Conservation (phyloP, 2,797 vertebrate genomes). For the Etheostoma perlongum region DNA sequence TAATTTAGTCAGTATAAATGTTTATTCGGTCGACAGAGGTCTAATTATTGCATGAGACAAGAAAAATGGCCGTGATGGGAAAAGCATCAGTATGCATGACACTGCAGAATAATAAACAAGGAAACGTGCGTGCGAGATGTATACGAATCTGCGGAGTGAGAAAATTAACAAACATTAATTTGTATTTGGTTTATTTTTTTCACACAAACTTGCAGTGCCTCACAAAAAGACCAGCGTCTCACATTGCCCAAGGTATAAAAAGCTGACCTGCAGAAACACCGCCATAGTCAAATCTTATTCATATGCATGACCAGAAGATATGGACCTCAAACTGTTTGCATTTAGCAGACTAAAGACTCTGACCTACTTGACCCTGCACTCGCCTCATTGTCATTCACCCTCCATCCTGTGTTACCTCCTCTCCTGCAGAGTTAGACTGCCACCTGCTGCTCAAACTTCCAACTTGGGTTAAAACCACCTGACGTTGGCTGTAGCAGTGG, state of each 20-base stretch:
- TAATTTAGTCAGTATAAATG: constrained; percentile 45
- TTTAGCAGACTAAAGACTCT: constrained; percentile 29
- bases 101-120: constrained; percentile 6
- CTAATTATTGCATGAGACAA: constrained; percentile 59
- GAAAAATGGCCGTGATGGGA: constrained; percentile 37
- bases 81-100: constrained; percentile 36
- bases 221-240: background rate
- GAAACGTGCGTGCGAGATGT: background rate
- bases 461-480: background rate
- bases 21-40: constrained; percentile 54
- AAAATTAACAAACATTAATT: constrained; percentile 7
- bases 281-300: background rate
- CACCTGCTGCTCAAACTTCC: constrained; percentile 56
- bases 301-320: constrained; percentile 18
- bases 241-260: constrained; percentile 2
- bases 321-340: constrained; percentile 33
- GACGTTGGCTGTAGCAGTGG: constrained; percentile 16
- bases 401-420: background rate
- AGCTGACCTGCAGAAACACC: constrained; percentile 11
- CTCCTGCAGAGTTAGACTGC: constrained; percentile 51
- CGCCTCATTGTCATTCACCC: constrained; percentile 42
- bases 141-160: background rate
- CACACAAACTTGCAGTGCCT: background rate
- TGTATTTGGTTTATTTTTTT: constrained; percentile 11
- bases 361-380: constrained; percentile 46